Evolutionary conservation across 1,140 invertebrate genomes (phyloP), one percentile per base, ranked within the genome.

Genomic region (Papilio polyxenes): DNA sequence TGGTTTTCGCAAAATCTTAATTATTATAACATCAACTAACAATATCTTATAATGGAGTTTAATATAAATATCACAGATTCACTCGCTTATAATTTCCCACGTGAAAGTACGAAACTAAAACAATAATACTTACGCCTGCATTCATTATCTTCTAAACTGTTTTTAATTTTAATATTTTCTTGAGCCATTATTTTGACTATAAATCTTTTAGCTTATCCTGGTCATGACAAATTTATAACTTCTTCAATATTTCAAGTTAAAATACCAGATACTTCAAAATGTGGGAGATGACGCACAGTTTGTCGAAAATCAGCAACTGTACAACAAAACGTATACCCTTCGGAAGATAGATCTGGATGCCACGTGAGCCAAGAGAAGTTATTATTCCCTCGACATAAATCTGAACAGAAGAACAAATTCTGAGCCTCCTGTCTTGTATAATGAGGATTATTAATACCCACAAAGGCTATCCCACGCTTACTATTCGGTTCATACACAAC

Each of bases 381-480:
- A 0, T 20, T 80, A 49, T 85, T 90, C 20, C 82, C 85, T 31
- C 88, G 83, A 81, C 92, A 94, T 48, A 92, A 65, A 75, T 94
- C 90, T n/a, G 86, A 37, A 85, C 93, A 94, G 80, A 94, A 93
- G 75, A 89, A 89, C 77, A 92, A 62, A 15, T 85, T 75, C n/a
- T 75, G 83, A 1, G 91, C 92, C 82, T 92, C 91, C 13, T 7
- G 53, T 5, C 31, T 0, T 15, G 82, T 87, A 44, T 89, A 92
- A 83, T 95, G 93, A 6, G 95, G 95, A 87, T 95, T 95, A 77
- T 95, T 95, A 8, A 95, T 89, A n/a, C 94, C 94, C 13, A 95
- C 84, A 75, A 95, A 93, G 10, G 92, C 95, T 8, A 95, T 92
- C 0, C 92, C 95, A 62, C 83, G 86, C 69, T 88, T 89, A 4